Conservation (phyloP, 2,797 vertebrate genomes). For the Epinephelus malabaricus region DNA sequence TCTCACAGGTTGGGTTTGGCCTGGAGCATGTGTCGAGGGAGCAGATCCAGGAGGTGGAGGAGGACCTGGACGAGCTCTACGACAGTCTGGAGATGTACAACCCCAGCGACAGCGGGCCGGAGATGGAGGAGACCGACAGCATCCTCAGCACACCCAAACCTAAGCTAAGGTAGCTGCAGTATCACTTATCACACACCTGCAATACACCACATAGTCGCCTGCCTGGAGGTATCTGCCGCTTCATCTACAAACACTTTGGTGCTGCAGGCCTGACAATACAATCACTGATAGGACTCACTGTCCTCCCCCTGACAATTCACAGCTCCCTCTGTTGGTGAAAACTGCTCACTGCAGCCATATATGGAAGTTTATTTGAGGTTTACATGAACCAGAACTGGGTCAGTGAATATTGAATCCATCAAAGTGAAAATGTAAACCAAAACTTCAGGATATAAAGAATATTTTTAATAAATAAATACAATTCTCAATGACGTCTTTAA, state of each 20-base stretch:
- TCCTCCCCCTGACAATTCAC: neutral
- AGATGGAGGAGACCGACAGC: constrained; percentile 97
- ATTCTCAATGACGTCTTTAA: neutral
- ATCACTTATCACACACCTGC: neutral
- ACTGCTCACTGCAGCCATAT: neutral
- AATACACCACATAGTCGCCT: too few species aligned
- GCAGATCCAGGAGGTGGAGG: constrained; percentile 97
- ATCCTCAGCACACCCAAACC: constrained; percentile 98
- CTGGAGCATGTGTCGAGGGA: constrained; percentile 92
- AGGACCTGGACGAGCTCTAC: constrained; percentile 96
- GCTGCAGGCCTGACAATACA: neutral
- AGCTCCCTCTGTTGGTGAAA: constrained; percentile 69
- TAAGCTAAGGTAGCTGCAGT: constrained; percentile 74
- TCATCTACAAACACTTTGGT: neutral
- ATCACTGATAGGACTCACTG: neutral
- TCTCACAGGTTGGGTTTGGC: constrained; percentile 90
- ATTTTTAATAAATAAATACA: neutral
- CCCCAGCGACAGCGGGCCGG: constrained; percentile 97
- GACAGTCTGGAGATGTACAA: constrained; percentile 99
- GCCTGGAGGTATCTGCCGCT: too few species aligned
- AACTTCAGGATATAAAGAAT: neutral
- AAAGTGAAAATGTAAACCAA: neutral
- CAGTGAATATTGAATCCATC: neutral
- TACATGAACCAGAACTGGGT: constrained; percentile 2
- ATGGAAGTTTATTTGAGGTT: constrained; percentile 12